Percentiles rank a stretch among this genome's conserved stretches.
phyloP scores from a whole-genome alignment of 1,140 invertebrate species.

The Drosophila rufa region DNA sequence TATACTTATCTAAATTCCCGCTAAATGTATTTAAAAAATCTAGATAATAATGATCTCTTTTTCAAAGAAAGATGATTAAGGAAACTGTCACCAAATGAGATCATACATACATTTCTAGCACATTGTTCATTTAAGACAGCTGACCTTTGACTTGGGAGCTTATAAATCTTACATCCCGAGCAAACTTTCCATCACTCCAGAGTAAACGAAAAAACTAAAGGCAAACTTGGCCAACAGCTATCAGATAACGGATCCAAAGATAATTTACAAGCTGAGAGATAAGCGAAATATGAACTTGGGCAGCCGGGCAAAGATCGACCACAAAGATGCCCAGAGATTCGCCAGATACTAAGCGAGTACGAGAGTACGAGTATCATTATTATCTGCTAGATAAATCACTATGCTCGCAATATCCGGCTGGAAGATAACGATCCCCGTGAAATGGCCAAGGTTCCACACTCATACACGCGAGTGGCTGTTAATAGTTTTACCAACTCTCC shows the following conservation, averaged over 20 bases:
- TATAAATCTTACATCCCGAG: conserved; percentile 14
- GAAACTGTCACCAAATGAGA: neutral
- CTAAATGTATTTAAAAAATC: conserved; percentile 1
- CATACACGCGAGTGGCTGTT: conserved; percentile 12
- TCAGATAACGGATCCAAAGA: conserved; percentile 35
- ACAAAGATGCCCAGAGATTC: conserved; percentile 18
- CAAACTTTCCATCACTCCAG: neutral
- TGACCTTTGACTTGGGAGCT: conserved; percentile 3
- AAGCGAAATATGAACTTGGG: conserved; percentile 32
- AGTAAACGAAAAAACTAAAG: conserved; percentile 14
- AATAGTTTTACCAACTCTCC: conserved; percentile 40
- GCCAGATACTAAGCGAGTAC: conserved; percentile 12
- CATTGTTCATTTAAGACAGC: neutral
- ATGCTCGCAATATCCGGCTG: conserved; percentile 49
- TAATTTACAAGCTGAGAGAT: conserved; percentile 41
- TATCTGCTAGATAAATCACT: conserved; percentile 50
- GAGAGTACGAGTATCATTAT: conserved; percentile 23
- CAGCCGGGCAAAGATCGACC: conserved; percentile 8
- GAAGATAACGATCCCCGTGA: conserved; percentile 49
- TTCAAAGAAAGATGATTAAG: neutral
- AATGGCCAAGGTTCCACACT: conserved; percentile 26
- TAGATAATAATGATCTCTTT: neutral
- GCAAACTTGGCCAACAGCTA: conserved; percentile 12
- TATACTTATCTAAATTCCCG: conserved; percentile 4
- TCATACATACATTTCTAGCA: neutral